Conservation (phyloP, 2,888 invertebrate species). For the Tetrapedia diversipes region DNA sequence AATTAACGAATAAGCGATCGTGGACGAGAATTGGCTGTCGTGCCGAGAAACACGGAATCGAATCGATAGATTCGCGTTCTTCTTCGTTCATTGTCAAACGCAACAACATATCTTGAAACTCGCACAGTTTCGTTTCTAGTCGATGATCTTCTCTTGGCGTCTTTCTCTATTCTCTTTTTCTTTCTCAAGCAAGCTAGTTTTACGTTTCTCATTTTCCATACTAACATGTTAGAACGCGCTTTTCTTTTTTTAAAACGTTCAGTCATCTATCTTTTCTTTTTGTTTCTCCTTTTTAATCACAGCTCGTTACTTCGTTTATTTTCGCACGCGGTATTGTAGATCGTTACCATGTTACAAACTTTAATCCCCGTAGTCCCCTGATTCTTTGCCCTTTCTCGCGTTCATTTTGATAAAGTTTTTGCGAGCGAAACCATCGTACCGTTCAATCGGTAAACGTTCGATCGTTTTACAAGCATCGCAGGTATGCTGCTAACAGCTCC, state of each 20-base stretch:
- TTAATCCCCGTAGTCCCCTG: too few relatives aligned
- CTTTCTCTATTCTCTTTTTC: neutral
- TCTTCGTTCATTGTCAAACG: conserved; percentile 10
- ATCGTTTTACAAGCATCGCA: too few relatives aligned
- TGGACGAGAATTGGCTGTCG: conserved; percentile 7
- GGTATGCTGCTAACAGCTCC: too few relatives aligned
- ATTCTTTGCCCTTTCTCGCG: neutral
- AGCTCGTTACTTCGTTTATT: neutral
- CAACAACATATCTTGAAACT: too few relatives aligned
- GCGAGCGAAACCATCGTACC: neutral
- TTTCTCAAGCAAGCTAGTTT: neutral
- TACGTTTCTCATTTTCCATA: neutral
- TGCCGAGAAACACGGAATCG: neutral
- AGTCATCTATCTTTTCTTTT: neutral
- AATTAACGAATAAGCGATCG: too few relatives aligned
- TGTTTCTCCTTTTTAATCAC: neutral
- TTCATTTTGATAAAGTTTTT: neutral
- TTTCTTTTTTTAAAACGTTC: neutral
- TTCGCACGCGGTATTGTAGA: too few relatives aligned
- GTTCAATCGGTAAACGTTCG: neutral
- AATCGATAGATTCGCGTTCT: neutral
- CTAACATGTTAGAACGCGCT: neutral
- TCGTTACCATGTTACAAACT: too few relatives aligned
- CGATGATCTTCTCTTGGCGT: neutral
- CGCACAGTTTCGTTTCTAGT: neutral